Percentiles rank a stretch among this genome's conserved stretches.
phyloP scores from a whole-genome alignment of 2,113 vertebrate species.

The Oncorhynchus kisutch region DNA sequence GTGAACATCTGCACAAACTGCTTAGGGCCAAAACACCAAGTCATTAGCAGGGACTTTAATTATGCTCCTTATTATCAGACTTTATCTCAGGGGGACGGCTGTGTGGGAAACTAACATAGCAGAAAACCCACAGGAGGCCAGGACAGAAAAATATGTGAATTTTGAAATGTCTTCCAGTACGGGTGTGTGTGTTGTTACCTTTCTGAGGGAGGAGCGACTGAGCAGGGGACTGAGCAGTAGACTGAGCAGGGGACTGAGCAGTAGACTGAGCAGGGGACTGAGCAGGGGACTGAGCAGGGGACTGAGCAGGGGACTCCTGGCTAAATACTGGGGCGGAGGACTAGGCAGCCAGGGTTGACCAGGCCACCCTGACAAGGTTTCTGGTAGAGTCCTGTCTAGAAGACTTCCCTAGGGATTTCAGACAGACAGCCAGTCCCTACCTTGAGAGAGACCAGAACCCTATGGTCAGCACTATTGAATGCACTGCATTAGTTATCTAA shows the following conservation, averaged over 20 bases:
- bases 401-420: neutral
- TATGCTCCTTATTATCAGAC: neutral
- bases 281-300: too few relatives aligned
- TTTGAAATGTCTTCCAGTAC: neutral
- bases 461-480: too few relatives aligned
- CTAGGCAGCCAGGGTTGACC: conserved; percentile 40
- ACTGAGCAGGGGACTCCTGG: conserved; percentile 58
- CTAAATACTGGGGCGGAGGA: conserved; percentile 58
- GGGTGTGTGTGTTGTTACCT: conserved; percentile 71
- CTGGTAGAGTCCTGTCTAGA: neutral
- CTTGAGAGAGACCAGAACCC: too few relatives aligned
- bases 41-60: neutral
- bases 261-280: too few relatives aligned
- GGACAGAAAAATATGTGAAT: too few relatives aligned
- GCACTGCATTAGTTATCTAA: too few relatives aligned
- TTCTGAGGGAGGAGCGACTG: conserved; percentile 77
- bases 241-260: too few relatives aligned
- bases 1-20: neutral
- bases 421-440: neutral
- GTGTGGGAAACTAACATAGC: too few relatives aligned
- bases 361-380: neutral
- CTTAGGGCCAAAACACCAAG: neutral
- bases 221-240: conserved; percentile 48
- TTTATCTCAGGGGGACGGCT: too few relatives aligned
- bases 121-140: too few relatives aligned